phyloP scores from a whole-genome alignment of 2,888 invertebrate species.

The Argynnis bischoffii region DNA sequence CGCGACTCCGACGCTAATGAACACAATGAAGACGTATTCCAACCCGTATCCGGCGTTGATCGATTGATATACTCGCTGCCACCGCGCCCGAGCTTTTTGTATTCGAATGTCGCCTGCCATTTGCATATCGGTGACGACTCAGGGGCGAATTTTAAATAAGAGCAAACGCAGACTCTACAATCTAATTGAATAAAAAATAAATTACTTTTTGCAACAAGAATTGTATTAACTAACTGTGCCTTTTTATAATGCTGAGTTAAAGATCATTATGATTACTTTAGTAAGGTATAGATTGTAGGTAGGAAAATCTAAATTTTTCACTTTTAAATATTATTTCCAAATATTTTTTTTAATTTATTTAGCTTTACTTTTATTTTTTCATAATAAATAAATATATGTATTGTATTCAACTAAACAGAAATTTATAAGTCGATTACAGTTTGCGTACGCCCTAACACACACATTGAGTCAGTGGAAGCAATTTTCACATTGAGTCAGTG shows the following conservation, averaged over 20 bases:
- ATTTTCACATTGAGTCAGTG: background rate
- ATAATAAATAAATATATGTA: no score
- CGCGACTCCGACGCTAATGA: slow-evolving; percentile 73
- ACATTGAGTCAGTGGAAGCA: background rate
- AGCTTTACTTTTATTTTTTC: no score
- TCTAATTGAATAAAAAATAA: background rate
- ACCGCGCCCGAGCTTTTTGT: slow-evolving; percentile 81
- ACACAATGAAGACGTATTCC: slow-evolving; percentile 82
- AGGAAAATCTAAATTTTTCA: no score
- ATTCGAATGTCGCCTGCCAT: slow-evolving; percentile 78
- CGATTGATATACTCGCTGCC: slow-evolving; percentile 82
- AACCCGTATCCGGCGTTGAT: slow-evolving; percentile 81
- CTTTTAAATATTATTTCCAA: no score
- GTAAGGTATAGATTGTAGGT: no score
- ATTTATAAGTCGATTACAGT: background rate
- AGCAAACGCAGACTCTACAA: slow-evolving; percentile 36
- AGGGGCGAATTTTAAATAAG: slow-evolving; percentile 76
- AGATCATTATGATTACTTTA: no score
- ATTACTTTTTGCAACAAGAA: background rate
- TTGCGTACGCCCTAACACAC: slow-evolving; percentile 1
- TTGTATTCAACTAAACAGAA: background rate
- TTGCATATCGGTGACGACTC: slow-evolving; percentile 73
- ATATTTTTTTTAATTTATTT: no score
- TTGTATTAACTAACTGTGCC: background rate
- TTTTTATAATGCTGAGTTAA: no score